Base-by-base conservation (phyloP, 2,797 vertebrate species). In the Gadopsis bispinosus region DNA sequence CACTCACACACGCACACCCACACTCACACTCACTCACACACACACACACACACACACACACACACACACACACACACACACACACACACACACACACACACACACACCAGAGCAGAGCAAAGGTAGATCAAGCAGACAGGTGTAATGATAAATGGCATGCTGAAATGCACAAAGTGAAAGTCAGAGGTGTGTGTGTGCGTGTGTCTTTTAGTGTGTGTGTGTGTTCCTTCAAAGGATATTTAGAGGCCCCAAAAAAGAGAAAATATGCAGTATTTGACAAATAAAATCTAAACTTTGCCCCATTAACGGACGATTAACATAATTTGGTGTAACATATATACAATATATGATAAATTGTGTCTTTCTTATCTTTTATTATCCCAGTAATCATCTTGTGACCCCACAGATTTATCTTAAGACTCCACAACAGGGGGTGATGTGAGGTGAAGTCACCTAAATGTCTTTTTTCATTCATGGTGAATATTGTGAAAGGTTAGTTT, bases 91-190 rank as follows among this genome's bases (percentile, higher is more conserved):
- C 72, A 50, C 26, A 20, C 51, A 77, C 4, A n/a, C 9, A n/a
- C n/a, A n/a, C n/a, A n/a, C n/a, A n/a, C n/a, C n/a, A n/a, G n/a
- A n/a, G n/a, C 63, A 58, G 51, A 59, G 64, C 41, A 56, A 66
- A 66, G 68, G 68, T 48, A 56, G 6, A 60, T 55, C 33, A 50
- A 33, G 53, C 9, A 43, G 55, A 54, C 69, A 63, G 31, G 41
- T 20, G 61, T 64, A 20, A 73, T 76, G 75, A 61, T 59, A 65
- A 61, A 76, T 54, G 54, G 37, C 69, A 61, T 5, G 45, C n/a
- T 48, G 73, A 79, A 73, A 79, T 47, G 51, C 55, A 73, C 43
- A 68, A 47, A 58, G 31, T 60, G 51, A 65, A 41, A 50, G 60
- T 58, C 16, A 50, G 72, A 59, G 5, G 33, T 35, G n/a, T 20